Percentiles rank a stretch among this genome's conserved stretches.
Conservation (phyloP, 2,888 invertebrate species). For the Arrhopalites spinosus region DNA sequence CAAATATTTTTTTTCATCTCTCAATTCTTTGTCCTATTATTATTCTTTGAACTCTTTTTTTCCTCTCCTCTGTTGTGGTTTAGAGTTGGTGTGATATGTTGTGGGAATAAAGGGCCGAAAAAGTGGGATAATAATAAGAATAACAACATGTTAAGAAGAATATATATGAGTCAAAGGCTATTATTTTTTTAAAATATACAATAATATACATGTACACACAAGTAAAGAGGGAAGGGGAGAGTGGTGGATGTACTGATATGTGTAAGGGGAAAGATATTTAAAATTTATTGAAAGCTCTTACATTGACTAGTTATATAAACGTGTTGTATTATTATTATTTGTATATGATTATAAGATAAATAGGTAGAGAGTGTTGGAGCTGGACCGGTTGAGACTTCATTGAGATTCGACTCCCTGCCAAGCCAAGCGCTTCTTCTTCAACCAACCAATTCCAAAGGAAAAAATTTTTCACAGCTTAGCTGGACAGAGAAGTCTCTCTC, state of each 20-base stretch:
- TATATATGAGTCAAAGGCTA: too few relatives aligned
- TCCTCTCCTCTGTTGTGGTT: too few relatives aligned
- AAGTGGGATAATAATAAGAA: too few relatives aligned
- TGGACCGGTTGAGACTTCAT: constrained; percentile 22
- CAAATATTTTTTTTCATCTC: too few relatives aligned
- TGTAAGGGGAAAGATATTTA: too few relatives aligned
- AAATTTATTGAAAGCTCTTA: not conserved
- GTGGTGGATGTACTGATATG: too few relatives aligned
- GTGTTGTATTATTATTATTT: not conserved
- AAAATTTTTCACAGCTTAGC: constrained; percentile 30
- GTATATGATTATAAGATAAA: not conserved
- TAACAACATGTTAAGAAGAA: too few relatives aligned
- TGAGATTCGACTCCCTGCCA: constrained; percentile 33
- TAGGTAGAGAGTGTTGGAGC: constrained; percentile 8
- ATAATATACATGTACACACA: not conserved
- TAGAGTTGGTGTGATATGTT: too few relatives aligned
- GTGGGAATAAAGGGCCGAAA: too few relatives aligned
- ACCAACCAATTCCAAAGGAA: constrained; percentile 28
- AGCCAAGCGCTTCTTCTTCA: constrained; percentile 30
- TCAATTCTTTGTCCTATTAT: too few relatives aligned
- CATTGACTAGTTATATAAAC: not conserved
- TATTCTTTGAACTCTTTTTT: too few relatives aligned
- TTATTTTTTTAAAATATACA: too few relatives aligned
- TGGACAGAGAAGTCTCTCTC: not conserved
- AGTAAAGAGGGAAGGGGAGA: not conserved